Conservation (phyloP, 2,113 vertebrate species). For the Stegostoma tigrinum region DNA sequence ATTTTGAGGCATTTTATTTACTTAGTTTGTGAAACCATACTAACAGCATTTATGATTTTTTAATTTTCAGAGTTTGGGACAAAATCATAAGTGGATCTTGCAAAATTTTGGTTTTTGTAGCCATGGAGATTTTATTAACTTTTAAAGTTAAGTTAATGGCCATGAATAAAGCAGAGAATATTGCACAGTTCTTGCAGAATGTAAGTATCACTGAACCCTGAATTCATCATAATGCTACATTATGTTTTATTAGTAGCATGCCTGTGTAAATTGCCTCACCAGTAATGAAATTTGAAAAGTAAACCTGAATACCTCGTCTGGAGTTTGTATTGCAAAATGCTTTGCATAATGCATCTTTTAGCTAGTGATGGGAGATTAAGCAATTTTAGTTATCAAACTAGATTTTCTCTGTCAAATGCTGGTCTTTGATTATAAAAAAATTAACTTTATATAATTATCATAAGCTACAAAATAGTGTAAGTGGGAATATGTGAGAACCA, state of each 20-base stretch:
- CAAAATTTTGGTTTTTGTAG: constrained; percentile 93
- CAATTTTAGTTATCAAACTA: neutral
- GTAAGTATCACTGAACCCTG: constrained; percentile 59
- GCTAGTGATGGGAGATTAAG: neutral
- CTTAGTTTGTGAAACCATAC: neutral
- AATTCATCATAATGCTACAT: constrained; percentile 33
- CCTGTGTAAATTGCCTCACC: neutral
- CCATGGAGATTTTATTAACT: constrained; percentile 86
- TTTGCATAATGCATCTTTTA: neutral
- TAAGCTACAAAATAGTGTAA: no score
- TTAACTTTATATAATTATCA: neutral
- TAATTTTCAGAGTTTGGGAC: constrained; percentile 83
- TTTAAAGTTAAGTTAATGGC: constrained; percentile 88
- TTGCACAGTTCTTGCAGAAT: constrained; percentile 76
- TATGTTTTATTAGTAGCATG: neutral
- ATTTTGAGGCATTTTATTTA: neutral
- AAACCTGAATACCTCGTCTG: neutral
- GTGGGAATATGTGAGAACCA: no score
- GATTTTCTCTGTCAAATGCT: neutral
- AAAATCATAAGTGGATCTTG: constrained; percentile 96
- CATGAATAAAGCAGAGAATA: constrained; percentile 69
- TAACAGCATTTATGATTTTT: neutral
- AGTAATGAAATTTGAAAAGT: neutral
- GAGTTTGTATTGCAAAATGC: neutral
- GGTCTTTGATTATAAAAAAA: neutral